Conservation (phyloP, 2,888 invertebrate genomes). For the Pammene aurita region DNA sequence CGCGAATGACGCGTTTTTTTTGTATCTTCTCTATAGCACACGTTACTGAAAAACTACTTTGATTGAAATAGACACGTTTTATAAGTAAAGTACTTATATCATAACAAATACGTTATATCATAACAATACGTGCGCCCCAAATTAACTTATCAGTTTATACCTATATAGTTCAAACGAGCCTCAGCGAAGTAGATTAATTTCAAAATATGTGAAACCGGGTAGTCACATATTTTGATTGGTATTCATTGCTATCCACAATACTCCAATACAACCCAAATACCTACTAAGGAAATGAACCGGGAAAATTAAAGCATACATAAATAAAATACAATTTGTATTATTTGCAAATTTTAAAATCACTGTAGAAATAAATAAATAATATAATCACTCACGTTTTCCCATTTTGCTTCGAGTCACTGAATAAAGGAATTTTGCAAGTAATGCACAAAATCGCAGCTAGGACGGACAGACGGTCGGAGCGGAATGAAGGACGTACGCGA, state of each 20-base stretch:
- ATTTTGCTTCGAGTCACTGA: constrained; percentile 18
- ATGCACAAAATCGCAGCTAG: neutral
- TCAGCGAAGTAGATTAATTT: no score
- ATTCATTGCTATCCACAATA: neutral
- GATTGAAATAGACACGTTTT: no score
- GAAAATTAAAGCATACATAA: neutral
- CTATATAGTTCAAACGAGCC: no score
- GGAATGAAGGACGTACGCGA: constrained; percentile 17
- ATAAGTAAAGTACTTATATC: no score
- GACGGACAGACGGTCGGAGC: constrained; percentile 13
- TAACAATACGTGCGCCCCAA: no score
- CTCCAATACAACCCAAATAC: neutral
- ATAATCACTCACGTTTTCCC: constrained; percentile 36
- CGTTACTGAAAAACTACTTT: no score
- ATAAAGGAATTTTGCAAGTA: neutral
- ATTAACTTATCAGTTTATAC: no score
- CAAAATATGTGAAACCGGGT: no score
- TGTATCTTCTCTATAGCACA: no score
- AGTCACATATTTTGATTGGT: neutral
- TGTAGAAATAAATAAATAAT: neutral
- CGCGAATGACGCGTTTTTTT: no score
- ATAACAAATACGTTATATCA: no score
- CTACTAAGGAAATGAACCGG: neutral
- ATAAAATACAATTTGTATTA: neutral
- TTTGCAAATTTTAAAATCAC: no score